Base-by-base conservation (phyloP, 2,888 invertebrate species). In the Cyaniris semiargus region DNA sequence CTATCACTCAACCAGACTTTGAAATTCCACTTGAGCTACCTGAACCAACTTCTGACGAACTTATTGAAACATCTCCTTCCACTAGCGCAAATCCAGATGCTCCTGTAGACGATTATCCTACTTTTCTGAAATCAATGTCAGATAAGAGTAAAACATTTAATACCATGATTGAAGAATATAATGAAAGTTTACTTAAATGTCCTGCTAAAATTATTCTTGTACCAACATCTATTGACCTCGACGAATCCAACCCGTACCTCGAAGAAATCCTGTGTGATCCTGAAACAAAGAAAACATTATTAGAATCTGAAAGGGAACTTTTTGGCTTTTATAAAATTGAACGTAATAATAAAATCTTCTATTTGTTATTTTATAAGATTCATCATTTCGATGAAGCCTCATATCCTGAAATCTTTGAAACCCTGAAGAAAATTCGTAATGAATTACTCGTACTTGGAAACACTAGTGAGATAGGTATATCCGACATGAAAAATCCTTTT, bases 361-460 rank as follows among this genome's bases (percentile, higher is more conserved):
- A 79, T 70, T 76, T 80, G 1, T 23, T 81, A 44, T 81, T 79
- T 44, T 76, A 27, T n/a, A 81, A 81, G 53, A 78, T 80, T 1
- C 76, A 80, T 75, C 79, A 10, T 31, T 58, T 75, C 31, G 56
- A 48, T 7, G 53, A 48, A 23, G 21, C 53, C 0, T 48, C 74
- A 71, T 71, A 71, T 44, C 38, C 38, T 10, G 71, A 71, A 21
- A 71, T 71, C 5, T 71, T 71, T 10, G 38, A 71, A 71, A 44
- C 38, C n/a, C 8, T 71, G 23, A 71, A 71, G 44, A 44, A 10
- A 3, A n/a, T 71, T 10, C 71, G 71, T 3, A 44, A 71, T 15
- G 34, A 71, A 44, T 23, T 72, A 72, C 23, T 72, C 1, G 34
- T n/a, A 1, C 23, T 21, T 13, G 38, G 21, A 38, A 44, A 71